Evolutionary conservation across 1,140 invertebrate genomes (phyloP), one percentile per base, ranked within the genome.

Genomic region (Trichonephila clavipes): DNA sequence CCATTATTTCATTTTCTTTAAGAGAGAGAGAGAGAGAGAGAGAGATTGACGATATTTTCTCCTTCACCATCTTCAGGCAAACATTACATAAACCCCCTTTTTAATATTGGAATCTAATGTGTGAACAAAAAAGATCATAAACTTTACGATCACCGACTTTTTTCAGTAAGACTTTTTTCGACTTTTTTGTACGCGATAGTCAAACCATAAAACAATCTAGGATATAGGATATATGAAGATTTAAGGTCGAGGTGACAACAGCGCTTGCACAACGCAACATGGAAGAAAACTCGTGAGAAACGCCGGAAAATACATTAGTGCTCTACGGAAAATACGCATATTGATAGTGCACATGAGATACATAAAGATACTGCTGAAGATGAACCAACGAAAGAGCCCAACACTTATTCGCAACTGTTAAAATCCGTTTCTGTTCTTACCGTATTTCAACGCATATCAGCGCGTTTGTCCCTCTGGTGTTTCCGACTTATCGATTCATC

Each of bases 401-500:
- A 69, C 34, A 69, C 40, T 8, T 14, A 40, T 69, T 24, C 61
- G 12, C 18, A 18, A 61, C 72, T 51, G 69, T 44, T 90, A 77
- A 77, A 77, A 81, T 81, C 59, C n/a, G 7, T 44, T 10, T 64
- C 19, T n/a, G 28, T 64, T 64, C 59, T 91, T 91, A 91, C 83
- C 89, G 18, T 64, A 91, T 40, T 83, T 83, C 69, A 40, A n/a
- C 28, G 24, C 16, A 40, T 83, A 91, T 83, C 89, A 64, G 58
- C 24, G 34, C 8, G 34, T n/a, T 18, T 61, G 21, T 44, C 61
- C n/a, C 19, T 28, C 59, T 12, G 34, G 12, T 34, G 59, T 83
- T 89, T 34, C 51, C 51, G 58, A 77, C 77, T 91, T 91, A 91
- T 91, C 89, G 44, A 62, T 91, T 91, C 77, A 91, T 83, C 77